Percentiles rank a stretch among this genome's conserved stretches.
Conservation (phyloP, 2,888 invertebrate genomes). For the Gisinianus flammeolus region DNA sequence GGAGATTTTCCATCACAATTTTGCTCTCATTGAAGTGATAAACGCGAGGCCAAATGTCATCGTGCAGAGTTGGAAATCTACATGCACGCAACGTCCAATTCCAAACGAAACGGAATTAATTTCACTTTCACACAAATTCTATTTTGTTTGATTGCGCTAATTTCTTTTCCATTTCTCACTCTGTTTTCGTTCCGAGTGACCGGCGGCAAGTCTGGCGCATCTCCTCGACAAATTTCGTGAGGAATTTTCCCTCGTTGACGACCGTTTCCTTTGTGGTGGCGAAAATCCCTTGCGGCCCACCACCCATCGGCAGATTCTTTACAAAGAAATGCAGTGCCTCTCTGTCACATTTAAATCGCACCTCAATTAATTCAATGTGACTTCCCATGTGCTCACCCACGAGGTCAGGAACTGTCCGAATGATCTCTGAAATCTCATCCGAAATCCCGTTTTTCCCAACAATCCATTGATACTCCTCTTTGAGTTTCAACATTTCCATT, state of each 20-base stretch:
- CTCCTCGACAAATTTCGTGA: background rate
- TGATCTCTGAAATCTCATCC: constrained; percentile 35
- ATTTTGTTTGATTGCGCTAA: background rate
- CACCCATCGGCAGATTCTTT: background rate
- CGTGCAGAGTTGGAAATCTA: no score
- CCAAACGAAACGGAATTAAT: background rate
- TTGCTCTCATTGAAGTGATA: constrained; percentile 13
- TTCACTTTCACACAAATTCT: background rate
- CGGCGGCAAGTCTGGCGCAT: background rate
- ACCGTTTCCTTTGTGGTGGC: background rate
- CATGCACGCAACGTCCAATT: no score
- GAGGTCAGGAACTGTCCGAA: constrained; percentile 20
- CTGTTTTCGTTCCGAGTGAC: no score
- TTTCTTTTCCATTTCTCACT: constrained; percentile 2
- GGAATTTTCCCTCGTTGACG: background rate
- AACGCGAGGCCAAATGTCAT: constrained; percentile 19
- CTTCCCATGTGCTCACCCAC: constrained; percentile 18
- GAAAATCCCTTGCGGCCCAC: background rate
- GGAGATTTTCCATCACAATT: constrained; percentile 29
- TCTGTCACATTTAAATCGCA: background rate
- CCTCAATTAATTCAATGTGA: background rate
- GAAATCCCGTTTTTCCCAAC: constrained; percentile 34
- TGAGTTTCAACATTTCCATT: no score
- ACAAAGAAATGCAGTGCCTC: constrained; percentile 2
- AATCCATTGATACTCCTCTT: constrained; percentile 19